phyloP scores from a whole-genome alignment of 2,113 vertebrate genomes.

The Silurus glanis region DNA sequence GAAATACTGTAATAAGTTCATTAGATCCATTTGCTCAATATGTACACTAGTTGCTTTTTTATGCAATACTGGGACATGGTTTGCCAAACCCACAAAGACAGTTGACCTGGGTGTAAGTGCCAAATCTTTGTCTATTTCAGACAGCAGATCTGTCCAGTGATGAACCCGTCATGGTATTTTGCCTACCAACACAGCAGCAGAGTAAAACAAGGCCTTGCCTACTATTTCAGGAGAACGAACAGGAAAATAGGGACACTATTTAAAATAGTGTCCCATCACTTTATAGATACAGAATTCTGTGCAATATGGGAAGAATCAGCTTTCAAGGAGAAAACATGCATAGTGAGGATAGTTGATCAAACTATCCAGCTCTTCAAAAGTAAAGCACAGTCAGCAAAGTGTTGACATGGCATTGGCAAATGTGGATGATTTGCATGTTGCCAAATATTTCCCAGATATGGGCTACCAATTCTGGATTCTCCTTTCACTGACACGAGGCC shows the following conservation, averaged over 20 bases:
- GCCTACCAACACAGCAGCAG: neutral
- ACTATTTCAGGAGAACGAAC: neutral
- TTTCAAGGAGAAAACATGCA: neutral
- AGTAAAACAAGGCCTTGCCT: neutral
- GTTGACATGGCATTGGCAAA: neutral
- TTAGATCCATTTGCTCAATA: neutral
- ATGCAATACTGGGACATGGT: neutral
- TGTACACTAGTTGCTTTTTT: neutral
- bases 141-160: neutral
- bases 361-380: neutral
- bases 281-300: neutral
- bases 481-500: neutral
- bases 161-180: neutral
- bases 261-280: neutral
- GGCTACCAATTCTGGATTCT: neutral
- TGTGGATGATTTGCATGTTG: neutral
- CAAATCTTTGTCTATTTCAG: neutral
- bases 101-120: neutral
- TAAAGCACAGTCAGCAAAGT: neutral
- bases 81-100: neutral
- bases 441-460: neutral
- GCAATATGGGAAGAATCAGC: neutral
- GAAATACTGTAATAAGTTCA: neutral
- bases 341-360: neutral
- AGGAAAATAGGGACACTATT: too few species aligned